A percentile compares a stretch with the other conserved stretches of the same genome.
phyloP scores from a whole-genome alignment of 2,888 invertebrate genomes.

The Eristalinus sepulchralis region DNA sequence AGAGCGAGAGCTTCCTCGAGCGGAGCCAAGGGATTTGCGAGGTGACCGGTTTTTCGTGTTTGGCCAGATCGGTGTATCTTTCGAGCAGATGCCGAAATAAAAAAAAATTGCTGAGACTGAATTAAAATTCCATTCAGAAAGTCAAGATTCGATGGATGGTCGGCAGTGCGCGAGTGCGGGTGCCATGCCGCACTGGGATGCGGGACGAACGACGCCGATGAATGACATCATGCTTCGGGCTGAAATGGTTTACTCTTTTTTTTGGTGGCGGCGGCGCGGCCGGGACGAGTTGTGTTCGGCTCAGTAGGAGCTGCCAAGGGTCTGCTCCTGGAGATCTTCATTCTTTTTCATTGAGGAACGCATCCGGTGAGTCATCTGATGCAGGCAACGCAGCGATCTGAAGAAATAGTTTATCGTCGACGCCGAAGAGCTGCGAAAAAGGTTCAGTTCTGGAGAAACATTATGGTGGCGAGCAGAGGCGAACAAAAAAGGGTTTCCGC shows the following conservation, averaged over 20 bases:
- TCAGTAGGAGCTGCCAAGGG: not conserved
- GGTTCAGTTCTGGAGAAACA: not conserved
- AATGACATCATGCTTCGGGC: conserved; percentile 59
- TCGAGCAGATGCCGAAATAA: not conserved
- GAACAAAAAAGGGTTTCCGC: not conserved
- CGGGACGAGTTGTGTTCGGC: not conserved
- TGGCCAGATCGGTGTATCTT: not conserved
- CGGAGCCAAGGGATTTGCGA: conserved; percentile 6
- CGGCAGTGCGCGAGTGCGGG: conserved; percentile 22
- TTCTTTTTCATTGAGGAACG: conserved; percentile 61
- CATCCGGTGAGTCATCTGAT: conserved; percentile 60
- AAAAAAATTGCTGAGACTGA: conserved; percentile 38
- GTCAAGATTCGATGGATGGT: conserved; percentile 42
- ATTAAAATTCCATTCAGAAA: conserved; percentile 70
- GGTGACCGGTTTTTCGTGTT: conserved; percentile 62
- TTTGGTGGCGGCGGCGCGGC: not conserved
- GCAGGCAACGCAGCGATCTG: not conserved
- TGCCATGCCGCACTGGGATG: not conserved
- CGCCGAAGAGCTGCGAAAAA: not conserved
- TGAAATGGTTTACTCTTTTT: conserved; percentile 34
- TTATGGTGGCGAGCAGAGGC: not conserved
- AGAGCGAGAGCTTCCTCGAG: conserved; percentile 15
- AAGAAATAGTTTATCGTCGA: conserved; percentile 9
- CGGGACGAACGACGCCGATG: conserved; percentile 4
- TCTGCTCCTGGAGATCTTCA: conserved; percentile 43